These are phyloP conservation scores for Zosterops lateralis DNA, from an alignment of 2,113 vertebrate species.

Conservation along the genomic window DNA sequence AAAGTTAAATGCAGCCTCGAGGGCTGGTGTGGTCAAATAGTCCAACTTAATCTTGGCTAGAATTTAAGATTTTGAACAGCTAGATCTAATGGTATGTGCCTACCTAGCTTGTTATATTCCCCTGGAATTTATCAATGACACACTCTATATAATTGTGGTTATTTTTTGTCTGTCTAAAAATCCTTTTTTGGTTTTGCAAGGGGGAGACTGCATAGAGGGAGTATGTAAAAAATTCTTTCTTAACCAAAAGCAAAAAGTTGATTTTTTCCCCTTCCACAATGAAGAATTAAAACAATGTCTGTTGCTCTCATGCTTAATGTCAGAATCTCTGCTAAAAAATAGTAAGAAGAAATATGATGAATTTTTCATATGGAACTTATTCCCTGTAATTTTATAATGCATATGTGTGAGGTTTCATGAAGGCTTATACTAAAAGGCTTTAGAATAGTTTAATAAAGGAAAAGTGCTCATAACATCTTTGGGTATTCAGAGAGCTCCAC, in stretches of 20 bases:
- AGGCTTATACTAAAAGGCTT: conserved; percentile 1
- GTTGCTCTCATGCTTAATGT: background rate
- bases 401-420: conserved; percentile 34
- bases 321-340: background rate
- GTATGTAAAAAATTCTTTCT: conserved; percentile 44
- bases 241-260: conserved; percentile 13
- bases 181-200: conserved; percentile 50
- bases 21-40: conserved; percentile 1
- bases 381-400: conserved; percentile 25
- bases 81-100: conserved; percentile 47
- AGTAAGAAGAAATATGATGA: background rate
- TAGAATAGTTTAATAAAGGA: background rate
- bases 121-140: conserved; percentile 62
- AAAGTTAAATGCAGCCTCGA: conserved; percentile 11
- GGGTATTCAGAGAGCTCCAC: background rate
- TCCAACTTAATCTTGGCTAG: conserved; percentile 17
- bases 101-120: conserved; percentile 48
- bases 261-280: background rate
- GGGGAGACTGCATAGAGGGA: background rate
- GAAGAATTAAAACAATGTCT: conserved; percentile 46
- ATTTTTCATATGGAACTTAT: conserved; percentile 47
- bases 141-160: conserved; percentile 60
- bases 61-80: conserved; percentile 9
- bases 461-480: background rate
- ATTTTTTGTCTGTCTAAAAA: conserved; percentile 16